These are phyloP conservation scores for Scaptomyza tumidula DNA, from an alignment of 2,888 invertebrate genomes.

Conservation along the genomic window DNA sequence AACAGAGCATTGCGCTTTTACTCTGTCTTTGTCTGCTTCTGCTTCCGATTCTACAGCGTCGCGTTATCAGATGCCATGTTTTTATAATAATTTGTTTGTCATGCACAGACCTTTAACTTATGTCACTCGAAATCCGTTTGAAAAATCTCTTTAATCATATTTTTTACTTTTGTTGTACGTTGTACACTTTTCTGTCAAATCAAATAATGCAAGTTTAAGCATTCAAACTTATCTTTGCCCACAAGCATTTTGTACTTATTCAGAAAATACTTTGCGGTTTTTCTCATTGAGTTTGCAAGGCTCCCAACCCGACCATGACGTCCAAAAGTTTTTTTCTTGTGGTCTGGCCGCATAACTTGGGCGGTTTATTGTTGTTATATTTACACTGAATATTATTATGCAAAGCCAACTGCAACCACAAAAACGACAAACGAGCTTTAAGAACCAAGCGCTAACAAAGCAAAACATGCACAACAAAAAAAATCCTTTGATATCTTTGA, in stretches of 20 bases:
- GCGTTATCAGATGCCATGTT: slow-evolving; percentile 41
- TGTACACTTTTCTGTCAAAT: slow-evolving; percentile 1
- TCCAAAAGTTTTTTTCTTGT: slow-evolving; percentile 14
- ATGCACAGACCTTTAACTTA: slow-evolving; percentile 13
- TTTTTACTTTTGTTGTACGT: not conserved
- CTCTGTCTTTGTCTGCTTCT: slow-evolving; percentile 28
- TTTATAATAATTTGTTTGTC: slow-evolving; percentile 39
- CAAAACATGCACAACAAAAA: slow-evolving; percentile 16
- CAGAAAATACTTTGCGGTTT: slow-evolving; percentile 1
- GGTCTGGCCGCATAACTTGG: slow-evolving; percentile 4
- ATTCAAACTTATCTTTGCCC: not conserved
- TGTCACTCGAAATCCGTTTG: slow-evolving; percentile 11
- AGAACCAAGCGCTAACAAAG: slow-evolving; percentile 6
- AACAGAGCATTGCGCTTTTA: slow-evolving; percentile 13
- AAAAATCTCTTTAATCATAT: slow-evolving; percentile 27
- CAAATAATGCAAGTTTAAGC: not conserved
- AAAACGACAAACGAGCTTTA: slow-evolving; percentile 8
- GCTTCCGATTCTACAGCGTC: not conserved
- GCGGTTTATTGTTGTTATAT: not conserved
- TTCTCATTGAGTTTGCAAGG: slow-evolving; percentile 2
- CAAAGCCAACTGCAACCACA: slow-evolving; percentile 24
- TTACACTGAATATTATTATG: slow-evolving; percentile 22
- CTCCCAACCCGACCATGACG: not conserved
- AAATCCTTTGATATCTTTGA: slow-evolving; percentile 27
- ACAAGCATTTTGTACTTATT: slow-evolving; percentile 9